Percentiles rank a stretch among this genome's conserved stretches.
These are phyloP conservation scores for Andricus curvator DNA, from an alignment of 2,888 invertebrate genomes.

Conservation along the genomic window DNA sequence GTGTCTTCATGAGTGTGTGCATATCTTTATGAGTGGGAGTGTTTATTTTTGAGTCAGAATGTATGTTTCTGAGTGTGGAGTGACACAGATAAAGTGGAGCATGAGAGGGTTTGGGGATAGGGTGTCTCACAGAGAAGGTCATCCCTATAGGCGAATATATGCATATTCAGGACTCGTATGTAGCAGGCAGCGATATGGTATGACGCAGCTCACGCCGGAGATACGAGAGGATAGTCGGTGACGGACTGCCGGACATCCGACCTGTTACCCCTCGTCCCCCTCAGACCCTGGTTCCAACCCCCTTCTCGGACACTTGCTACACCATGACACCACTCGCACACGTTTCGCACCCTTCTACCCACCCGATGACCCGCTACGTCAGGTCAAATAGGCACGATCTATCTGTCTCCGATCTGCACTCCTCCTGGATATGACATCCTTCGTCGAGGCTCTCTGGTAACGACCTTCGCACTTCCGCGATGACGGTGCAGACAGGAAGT, in stretches of 20 bases:
- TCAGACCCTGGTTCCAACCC: slow-evolving; percentile 50
- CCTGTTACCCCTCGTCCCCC: slow-evolving; percentile 72
- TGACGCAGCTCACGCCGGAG: slow-evolving; percentile 68
- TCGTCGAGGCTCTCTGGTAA: slow-evolving; percentile 40
- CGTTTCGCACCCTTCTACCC: slow-evolving; percentile 57
- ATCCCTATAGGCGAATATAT: slow-evolving; percentile 64
- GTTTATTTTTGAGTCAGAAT: not conserved
- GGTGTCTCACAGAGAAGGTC: slow-evolving; percentile 41
- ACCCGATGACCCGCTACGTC: slow-evolving; percentile 55
- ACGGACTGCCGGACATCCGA: slow-evolving; percentile 78
- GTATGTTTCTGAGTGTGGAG: slow-evolving; percentile 28
- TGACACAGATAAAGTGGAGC: slow-evolving; percentile 43
- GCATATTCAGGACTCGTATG: slow-evolving; percentile 76
- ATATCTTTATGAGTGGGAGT: not conserved
- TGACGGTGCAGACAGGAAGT: slow-evolving; percentile 24
- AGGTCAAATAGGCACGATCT: slow-evolving; percentile 52
- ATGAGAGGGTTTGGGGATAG: slow-evolving; percentile 35
- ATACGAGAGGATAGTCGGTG: slow-evolving; percentile 73
- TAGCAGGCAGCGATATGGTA: slow-evolving; percentile 69
- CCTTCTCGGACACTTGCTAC: slow-evolving; percentile 56
- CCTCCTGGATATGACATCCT: slow-evolving; percentile 43
- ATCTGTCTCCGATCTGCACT: slow-evolving; percentile 42
- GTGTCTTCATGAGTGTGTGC: not conserved
- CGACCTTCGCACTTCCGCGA: slow-evolving; percentile 18
- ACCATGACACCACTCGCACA: slow-evolving; percentile 62